Evolutionary conservation across 1,140 invertebrate species (phyloP), one percentile per base, ranked within the genome.

Genomic region (Bicyclus anynana): DNA sequence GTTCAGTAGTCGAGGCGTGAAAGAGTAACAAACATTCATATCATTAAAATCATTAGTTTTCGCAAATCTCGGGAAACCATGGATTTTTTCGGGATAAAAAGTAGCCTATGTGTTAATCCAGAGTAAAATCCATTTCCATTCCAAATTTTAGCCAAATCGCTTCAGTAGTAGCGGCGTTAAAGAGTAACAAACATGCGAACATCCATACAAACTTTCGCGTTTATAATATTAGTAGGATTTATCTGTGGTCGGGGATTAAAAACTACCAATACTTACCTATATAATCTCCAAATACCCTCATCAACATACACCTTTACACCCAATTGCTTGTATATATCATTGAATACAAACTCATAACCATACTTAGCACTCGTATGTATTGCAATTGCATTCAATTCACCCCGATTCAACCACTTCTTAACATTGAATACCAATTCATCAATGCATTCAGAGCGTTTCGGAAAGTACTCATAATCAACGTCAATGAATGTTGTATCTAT

Each of bases 401-500:
- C 73, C 26, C 61, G 44, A 0, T 75, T 54, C 23, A 94, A 69
- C 93, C 93, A 94, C 10, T 91, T 66, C 53, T 79, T 70, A 6
- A 91, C 88, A 20, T 91, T 59, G 29, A 74, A 53, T 23, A 89
- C 78, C 29, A 93, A 80, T 53, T 87, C 77, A 0, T 81, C 59
- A 0, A 92, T 63, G 69, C 90, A 91, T 14, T 92, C 88, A 21
- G 84, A 77, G 46, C 94, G 81, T 59, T 80, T 90, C 0, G 94
- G 93, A 58, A 94, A 93, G 38, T 70, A 56, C 1, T 67, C 51
- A 63, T 91, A 92, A 1, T 67, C 33, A 29, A 77, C 51, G 46
- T 84, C 67, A 17, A 93, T 89, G 72, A 94, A 95, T 1, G 94
- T 95, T 12, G 93, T 93, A 69, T 95, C 94, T 5, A 94, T 82